Evolutionary conservation across 1,140 invertebrate genomes (phyloP).

Genomic region (Temnothorax curvispinosus): DNA sequence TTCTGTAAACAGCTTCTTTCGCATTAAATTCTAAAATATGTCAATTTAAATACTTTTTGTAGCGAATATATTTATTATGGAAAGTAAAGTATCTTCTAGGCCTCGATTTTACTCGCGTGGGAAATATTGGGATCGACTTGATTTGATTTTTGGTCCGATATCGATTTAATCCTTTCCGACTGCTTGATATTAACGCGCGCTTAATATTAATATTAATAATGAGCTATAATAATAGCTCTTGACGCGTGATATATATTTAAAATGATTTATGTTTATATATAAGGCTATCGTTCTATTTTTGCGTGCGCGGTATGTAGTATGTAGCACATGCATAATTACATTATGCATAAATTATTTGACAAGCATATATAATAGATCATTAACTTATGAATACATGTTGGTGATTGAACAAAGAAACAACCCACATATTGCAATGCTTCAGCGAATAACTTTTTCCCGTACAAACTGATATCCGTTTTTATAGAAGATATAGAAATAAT

Average conservation of each 20-base stretch:
- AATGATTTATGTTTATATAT: constrained; percentile 35
- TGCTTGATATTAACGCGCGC: background rate
- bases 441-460: background rate
- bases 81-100: background rate
- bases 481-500: background rate
- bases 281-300: constrained; percentile 14
- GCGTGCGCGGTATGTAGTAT: background rate
- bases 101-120: background rate
- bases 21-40: background rate
- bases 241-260: constrained; percentile 16
- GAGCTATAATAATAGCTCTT: constrained; percentile 18
- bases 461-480: background rate
- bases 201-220: constrained; percentile 11
- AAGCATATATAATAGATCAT: background rate
- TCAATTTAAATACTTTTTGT: background rate
- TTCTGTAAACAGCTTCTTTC: background rate
- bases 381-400: background rate
- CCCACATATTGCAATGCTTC: background rate
- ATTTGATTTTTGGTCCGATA: background rate
- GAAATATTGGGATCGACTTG: background rate
- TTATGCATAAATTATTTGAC: constrained; percentile 24
- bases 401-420: background rate
- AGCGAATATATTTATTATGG: background rate
- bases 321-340: background rate
- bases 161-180: background rate